Evolutionary conservation across 2,797 vertebrate genomes (phyloP).

Genomic region (Gephyroberyx darwinii): DNA sequence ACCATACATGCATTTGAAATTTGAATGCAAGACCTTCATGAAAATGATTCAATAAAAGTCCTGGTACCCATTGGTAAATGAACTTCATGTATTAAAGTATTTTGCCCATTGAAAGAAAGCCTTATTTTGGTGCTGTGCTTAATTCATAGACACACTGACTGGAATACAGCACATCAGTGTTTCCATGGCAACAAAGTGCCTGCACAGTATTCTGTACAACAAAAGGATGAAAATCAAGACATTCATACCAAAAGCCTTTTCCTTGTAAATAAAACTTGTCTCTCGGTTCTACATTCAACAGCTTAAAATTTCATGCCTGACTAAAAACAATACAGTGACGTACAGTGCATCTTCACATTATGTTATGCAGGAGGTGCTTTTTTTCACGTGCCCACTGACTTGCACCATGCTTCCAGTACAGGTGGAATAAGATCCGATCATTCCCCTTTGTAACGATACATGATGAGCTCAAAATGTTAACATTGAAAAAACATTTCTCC

Average conservation of each 20-base stretch:
- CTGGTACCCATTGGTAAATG: slow-evolving; percentile 7
- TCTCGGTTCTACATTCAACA: slow-evolving; percentile 28
- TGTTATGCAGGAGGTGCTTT: not conserved
- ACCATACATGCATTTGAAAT: slow-evolving; percentile 14
- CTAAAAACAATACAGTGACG: slow-evolving; percentile 29
- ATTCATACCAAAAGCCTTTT: slow-evolving; percentile 55
- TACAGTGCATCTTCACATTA: not conserved
- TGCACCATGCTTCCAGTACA: slow-evolving; percentile 31
- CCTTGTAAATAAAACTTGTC: slow-evolving; percentile 50
- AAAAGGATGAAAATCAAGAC: slow-evolving; percentile 55
- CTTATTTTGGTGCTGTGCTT: slow-evolving; percentile 66
- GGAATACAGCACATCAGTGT: slow-evolving; percentile 73
- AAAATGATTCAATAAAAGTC: slow-evolving; percentile 26
- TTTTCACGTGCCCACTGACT: slow-evolving; percentile 11
- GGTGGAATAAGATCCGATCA: slow-evolving; percentile 21
- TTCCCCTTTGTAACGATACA: slow-evolving; percentile 21
- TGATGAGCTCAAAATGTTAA: slow-evolving; percentile 49
- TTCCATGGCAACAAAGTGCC: slow-evolving; percentile 81
- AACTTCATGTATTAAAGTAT: slow-evolving; percentile 42
- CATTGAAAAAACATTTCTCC: slow-evolving; percentile 60
- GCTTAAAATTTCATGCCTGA: slow-evolving; percentile 29
- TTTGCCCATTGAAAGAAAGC: slow-evolving; percentile 40
- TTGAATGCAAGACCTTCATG: slow-evolving; percentile 11
- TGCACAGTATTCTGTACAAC: slow-evolving; percentile 65
- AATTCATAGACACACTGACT: slow-evolving; percentile 73